Percentiles rank a stretch among this genome's conserved stretches.
These are phyloP conservation scores for Gymnarchus niloticus DNA, from an alignment of 2,113 vertebrate species.

Conservation along the genomic window DNA sequence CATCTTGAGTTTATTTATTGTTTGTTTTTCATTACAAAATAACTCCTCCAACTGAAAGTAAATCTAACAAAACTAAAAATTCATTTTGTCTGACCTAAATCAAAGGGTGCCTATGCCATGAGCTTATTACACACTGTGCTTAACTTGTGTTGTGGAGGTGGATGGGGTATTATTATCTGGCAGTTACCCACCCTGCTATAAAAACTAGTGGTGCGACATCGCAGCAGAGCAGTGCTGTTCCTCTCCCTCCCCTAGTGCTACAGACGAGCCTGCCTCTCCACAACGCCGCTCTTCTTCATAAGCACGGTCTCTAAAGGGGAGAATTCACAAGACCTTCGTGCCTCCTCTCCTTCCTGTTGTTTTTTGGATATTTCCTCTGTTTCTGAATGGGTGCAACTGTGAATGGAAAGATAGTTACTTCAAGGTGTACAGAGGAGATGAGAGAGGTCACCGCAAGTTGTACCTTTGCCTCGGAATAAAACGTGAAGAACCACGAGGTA, in stretches of 20 bases:
- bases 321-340: background rate
- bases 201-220: slow-evolving; percentile 75
- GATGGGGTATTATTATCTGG: slow-evolving; percentile 80
- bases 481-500: slow-evolving; percentile 47
- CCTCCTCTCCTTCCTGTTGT: slow-evolving; percentile 12
- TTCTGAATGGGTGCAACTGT: slow-evolving; percentile 30
- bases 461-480: slow-evolving; percentile 28
- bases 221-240: slow-evolving; percentile 65
- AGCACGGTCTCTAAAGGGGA: slow-evolving; percentile 49
- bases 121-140: slow-evolving; percentile 74
- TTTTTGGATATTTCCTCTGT: slow-evolving; percentile 21
- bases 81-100: slow-evolving; percentile 78
- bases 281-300: slow-evolving; percentile 34
- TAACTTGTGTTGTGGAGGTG: slow-evolving; percentile 80
- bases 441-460: slow-evolving; percentile 22
- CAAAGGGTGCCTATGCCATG: slow-evolving; percentile 74
- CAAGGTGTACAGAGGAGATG: slow-evolving; percentile 23
- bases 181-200: slow-evolving; percentile 78
- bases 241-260: slow-evolving; percentile 51
- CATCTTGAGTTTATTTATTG: slow-evolving; percentile 4
- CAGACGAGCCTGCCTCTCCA: slow-evolving; percentile 26
- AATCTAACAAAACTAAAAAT: slow-evolving; percentile 78
- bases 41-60: slow-evolving; percentile 56
- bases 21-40: slow-evolving; percentile 33
- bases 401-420: slow-evolving; percentile 34